phyloP scores from a whole-genome alignment of 2,888 invertebrate species.

The Chrysomela aeneicollis region DNA sequence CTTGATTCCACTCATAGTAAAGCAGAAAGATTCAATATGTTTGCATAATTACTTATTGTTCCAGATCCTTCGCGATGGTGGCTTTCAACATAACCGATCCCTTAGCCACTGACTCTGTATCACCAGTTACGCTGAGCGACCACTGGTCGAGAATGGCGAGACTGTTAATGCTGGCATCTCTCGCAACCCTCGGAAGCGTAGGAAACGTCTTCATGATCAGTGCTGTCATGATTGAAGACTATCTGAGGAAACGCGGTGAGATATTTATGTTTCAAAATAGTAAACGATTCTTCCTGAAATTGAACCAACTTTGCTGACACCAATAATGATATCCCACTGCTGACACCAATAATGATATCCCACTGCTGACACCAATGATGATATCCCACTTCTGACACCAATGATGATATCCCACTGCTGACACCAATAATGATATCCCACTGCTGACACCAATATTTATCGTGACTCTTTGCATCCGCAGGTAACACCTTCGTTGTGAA shows the following conservation, averaged over 20 bases:
- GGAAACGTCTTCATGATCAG: slow-evolving; percentile 82
- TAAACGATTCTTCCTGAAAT: too few species aligned
- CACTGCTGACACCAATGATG: too few species aligned
- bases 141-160: slow-evolving; percentile 76
- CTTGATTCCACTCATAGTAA: too few species aligned
- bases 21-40: too few species aligned
- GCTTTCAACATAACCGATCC: slow-evolving; percentile 42
- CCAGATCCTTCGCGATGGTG: slow-evolving; percentile 29
- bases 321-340: too few species aligned
- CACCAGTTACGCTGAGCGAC: slow-evolving; percentile 71
- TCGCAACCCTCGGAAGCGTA: slow-evolving; percentile 72
- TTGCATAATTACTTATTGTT: too few species aligned
- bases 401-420: too few species aligned
- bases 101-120: slow-evolving; percentile 60
- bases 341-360: too few species aligned
- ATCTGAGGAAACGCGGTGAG: slow-evolving; percentile 72
- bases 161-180: slow-evolving; percentile 69
- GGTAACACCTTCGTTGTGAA: slow-evolving; percentile 76
- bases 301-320: too few species aligned
- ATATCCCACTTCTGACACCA: too few species aligned
- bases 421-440: too few species aligned
- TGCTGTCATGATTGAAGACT: slow-evolving; percentile 76
- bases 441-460: background rate
- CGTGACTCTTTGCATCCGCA: slow-evolving; percentile 51
- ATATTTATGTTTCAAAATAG: background rate